Conservation (phyloP, 35 echinoderm and acorn worm species). For the Ophiothrix spiculata region DNA sequence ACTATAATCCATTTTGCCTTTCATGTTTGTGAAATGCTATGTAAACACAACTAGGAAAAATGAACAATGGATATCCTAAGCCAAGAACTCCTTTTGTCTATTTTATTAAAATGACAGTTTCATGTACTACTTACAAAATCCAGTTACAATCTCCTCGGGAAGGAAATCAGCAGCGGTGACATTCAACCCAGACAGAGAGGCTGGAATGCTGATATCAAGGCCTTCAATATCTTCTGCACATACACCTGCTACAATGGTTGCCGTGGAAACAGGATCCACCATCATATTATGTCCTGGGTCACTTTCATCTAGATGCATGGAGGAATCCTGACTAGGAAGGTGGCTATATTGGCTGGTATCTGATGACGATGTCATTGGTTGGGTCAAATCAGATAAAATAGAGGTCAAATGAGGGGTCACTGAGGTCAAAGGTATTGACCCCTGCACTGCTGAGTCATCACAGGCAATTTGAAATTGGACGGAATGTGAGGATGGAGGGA, state of each 20-base stretch:
- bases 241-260: not conserved
- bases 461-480: not conserved
- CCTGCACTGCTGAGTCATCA: not conserved
- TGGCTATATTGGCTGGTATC: not conserved
- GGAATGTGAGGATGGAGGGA: not conserved
- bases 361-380: not conserved
- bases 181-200: not conserved
- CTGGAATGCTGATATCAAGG: not conserved
- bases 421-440: not conserved
- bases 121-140: not conserved
- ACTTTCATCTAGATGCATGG: too few species aligned
- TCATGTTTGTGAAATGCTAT: too few species aligned
- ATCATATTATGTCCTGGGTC: not conserved
- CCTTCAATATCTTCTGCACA: slow-evolving; percentile 5
- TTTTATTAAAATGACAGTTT: too few species aligned
- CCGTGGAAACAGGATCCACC: not conserved
- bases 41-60: too few species aligned
- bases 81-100: too few species aligned
- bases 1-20: too few species aligned
- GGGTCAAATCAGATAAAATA: not conserved
- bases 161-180: not conserved
- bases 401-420: not conserved
- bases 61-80: too few species aligned
- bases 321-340: too few species aligned
- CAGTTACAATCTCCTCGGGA: not conserved